These are phyloP conservation scores for Philaethria dido DNA, from an alignment of 2,888 invertebrate genomes.

Conservation along the genomic window DNA sequence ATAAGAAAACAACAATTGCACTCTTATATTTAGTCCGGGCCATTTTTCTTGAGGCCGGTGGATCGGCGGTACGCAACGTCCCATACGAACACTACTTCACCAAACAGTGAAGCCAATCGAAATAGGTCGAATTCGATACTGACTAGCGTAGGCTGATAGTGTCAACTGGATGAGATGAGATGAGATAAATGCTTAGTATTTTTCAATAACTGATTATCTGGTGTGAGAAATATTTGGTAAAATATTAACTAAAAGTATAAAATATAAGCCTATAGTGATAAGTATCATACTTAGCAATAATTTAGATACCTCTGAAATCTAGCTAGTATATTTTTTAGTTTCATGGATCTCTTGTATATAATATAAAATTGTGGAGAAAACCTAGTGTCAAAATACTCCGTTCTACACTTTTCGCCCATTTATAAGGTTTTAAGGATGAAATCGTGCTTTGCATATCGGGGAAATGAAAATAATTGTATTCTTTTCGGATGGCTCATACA, in stretches of 20 bases:
- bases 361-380: too few species aligned
- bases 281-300: too few species aligned
- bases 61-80: conserved; percentile 45
- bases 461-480: too few species aligned
- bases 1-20: conserved; percentile 54
- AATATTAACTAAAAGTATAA: background rate
- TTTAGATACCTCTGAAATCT: too few species aligned
- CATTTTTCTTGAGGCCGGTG: conserved; percentile 59
- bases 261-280: too few species aligned
- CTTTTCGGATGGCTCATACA: too few species aligned
- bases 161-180: conserved; percentile 47
- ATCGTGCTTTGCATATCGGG: too few species aligned
- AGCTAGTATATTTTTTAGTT: too few species aligned
- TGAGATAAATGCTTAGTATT: conserved; percentile 29
- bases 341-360: too few species aligned
- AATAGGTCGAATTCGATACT: conserved; percentile 49
- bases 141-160: conserved; percentile 49
- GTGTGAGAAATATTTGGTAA: background rate
- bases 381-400: too few species aligned
- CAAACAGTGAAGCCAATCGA: conserved; percentile 47
- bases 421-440: too few species aligned
- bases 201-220: conserved; percentile 17
- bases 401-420: too few species aligned
- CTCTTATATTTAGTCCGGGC: conserved; percentile 61
- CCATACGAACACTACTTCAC: conserved; percentile 54